A percentile compares a stretch with the other conserved stretches of the same genome.
Evolutionary conservation across 2,797 vertebrate species (phyloP).

Genomic region (Botia kubotai): DNA sequence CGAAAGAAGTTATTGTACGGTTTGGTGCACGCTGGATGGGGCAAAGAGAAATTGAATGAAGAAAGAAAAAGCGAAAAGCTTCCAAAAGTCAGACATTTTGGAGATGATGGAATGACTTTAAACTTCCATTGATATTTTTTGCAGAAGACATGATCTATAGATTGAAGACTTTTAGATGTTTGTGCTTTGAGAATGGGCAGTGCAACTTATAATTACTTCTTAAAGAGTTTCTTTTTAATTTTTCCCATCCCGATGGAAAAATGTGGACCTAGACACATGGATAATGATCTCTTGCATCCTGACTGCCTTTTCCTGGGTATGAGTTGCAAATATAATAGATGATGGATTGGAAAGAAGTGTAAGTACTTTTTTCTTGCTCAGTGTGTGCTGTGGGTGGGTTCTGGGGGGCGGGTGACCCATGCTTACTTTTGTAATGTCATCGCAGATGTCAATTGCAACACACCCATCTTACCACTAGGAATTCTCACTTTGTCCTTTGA

Average conservation of each 20-base stretch:
- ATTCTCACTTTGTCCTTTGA: conserved; percentile 29
- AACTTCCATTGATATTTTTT: not conserved
- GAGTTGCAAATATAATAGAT: conserved; percentile 70
- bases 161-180: conserved; percentile 35
- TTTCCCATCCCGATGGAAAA: conserved; percentile 71
- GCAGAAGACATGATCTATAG: not conserved
- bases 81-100: conserved; percentile 16
- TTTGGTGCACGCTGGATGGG: conserved; percentile 19
- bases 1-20: conserved; percentile 36
- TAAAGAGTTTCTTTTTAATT: conserved; percentile 1
- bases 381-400: conserved; percentile 29
- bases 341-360: conserved; percentile 88
- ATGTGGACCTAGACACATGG: conserved; percentile 68
- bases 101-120: conserved; percentile 17
- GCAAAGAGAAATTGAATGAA: conserved; percentile 44
- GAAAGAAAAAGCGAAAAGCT: conserved; percentile 35
- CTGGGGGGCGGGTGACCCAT: conserved; percentile 4
- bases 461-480: conserved; percentile 2
- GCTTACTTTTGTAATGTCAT: conserved; percentile 2
- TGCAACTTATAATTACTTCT: not conserved
- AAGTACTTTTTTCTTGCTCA: conserved; percentile 71
- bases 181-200: conserved; percentile 55
- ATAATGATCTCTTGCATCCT: conserved; percentile 71
- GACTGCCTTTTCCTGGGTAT: conserved; percentile 73
- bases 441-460: conserved; percentile 27